phyloP scores from a whole-genome alignment of 2,113 vertebrate genomes.

The Saimiri boliviensis region DNA sequence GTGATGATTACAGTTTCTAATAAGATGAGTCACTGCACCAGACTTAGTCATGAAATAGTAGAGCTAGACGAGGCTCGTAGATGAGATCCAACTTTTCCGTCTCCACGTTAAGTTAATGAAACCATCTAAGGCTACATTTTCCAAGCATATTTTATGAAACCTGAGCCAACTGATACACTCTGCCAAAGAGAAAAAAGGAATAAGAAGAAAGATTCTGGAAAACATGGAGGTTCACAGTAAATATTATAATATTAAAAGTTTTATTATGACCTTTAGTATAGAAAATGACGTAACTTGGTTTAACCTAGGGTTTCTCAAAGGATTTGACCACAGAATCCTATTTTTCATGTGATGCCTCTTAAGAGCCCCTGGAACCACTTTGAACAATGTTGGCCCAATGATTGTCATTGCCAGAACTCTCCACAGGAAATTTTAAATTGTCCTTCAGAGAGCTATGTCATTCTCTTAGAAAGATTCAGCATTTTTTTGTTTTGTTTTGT shows the following conservation, averaged over 20 bases:
- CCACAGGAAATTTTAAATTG: background rate
- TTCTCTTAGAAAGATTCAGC: background rate
- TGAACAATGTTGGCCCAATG: background rate
- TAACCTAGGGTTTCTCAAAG: background rate
- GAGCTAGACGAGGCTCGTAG: conserved; percentile 3
- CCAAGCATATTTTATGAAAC: conserved; percentile 20
- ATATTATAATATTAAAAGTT: background rate
- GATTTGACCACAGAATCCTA: background rate
- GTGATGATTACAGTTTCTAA: conserved; percentile 13
- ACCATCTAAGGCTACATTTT: conserved; percentile 24
- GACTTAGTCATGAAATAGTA: conserved; percentile 40
- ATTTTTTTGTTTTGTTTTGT: background rate
- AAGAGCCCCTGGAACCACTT: background rate
- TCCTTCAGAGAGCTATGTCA: background rate
- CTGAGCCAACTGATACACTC: background rate
- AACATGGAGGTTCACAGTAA: conserved; percentile 1
- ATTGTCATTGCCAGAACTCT: background rate
- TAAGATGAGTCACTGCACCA: conserved; percentile 50
- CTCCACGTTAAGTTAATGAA: conserved; percentile 37
- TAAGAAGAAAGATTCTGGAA: background rate
- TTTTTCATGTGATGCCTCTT: background rate
- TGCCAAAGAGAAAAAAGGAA: background rate
- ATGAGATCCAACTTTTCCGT: background rate
- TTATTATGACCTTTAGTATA: background rate
- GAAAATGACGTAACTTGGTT: background rate